These are phyloP conservation scores for Simalia tracyae DNA, from an alignment of 2,797 vertebrate genomes.

Conservation along the genomic window DNA sequence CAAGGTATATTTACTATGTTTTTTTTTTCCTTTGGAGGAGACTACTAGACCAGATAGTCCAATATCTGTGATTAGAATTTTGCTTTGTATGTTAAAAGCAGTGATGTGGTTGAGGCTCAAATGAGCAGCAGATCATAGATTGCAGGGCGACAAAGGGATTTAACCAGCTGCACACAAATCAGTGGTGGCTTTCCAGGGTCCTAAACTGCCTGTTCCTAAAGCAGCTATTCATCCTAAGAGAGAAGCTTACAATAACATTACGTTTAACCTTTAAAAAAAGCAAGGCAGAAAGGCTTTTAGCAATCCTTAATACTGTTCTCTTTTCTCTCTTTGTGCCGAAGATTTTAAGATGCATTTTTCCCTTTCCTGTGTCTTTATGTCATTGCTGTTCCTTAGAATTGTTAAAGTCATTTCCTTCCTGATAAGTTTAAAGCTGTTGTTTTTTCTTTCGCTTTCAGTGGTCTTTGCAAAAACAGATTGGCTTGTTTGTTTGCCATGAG, in stretches of 20 bases:
- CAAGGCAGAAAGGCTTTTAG: not conserved
- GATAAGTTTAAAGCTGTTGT: not conserved
- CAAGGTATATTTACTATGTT: conserved; percentile 77
- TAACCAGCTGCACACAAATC: not conserved
- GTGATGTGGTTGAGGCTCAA: not conserved
- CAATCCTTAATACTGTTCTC: not conserved
- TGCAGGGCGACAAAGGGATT: not conserved
- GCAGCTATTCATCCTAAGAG: not conserved
- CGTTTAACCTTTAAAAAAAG: not conserved
- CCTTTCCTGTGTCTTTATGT: not conserved
- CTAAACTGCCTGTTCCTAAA: not conserved
- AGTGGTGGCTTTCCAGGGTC: not conserved
- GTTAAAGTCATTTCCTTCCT: not conserved
- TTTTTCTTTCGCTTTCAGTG: not conserved
- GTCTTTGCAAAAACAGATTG: not conserved
- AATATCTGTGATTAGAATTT: not conserved
- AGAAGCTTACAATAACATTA: not conserved
- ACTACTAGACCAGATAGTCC: not conserved
- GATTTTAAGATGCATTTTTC: not conserved
- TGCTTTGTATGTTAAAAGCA: conserved; percentile 8
- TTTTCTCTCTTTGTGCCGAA: not conserved
- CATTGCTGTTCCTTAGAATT: not conserved
- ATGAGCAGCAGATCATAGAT: not conserved
- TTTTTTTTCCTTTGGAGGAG: not conserved
- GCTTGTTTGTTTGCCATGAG: not conserved